Evolutionary conservation across 2,113 vertebrate species (phyloP), one percentile per base, ranked within the genome.

Genomic region (Zosterops borbonicus): DNA sequence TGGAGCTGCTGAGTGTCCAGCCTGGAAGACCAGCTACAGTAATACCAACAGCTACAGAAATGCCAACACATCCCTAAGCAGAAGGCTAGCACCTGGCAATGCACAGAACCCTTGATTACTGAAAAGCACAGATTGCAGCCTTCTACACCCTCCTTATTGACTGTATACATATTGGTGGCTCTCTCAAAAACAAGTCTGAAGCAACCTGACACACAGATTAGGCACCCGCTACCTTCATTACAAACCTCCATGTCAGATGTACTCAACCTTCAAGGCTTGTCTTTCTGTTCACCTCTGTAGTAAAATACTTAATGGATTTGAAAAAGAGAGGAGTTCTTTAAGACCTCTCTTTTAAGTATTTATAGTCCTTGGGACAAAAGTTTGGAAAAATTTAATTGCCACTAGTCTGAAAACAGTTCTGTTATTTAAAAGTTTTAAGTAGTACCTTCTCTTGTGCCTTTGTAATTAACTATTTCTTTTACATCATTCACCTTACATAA

Each of bases 81-180:
- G 44, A 67, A 75, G 23, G 47, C 62, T 24, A 64, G 39, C 37
- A 62, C 35, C 33, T 27, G 16, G 55, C n/a, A 67, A 27, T 9
- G 35, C 29, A 79, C 19, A 46, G 33, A 79, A 49, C 53, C 52
- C 53, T 28, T 0, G 1, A 11, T n/a, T 56, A 53, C 47, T 22
- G 12, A 16, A 52, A 87, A 44, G 3, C 52, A 17, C 39, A 64
- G 19, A 46, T 75, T 78, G 69, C 25, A 3, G 2, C 49, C 33
- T 60, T 64, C 14, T 58, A 29, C 0, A 0, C n/a, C 39, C 11
- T 50, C 19, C 44, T 55, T 27, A 46, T 31, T 0, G 0, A n/a
- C 55, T 50, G 3, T 3, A 4, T 37, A 56, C 11, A 24, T 11
- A 8, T 12, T 33, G 9, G 25, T 41, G 29, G 9, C 29, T 83